These are phyloP conservation scores for Polyodon spathula DNA, from an alignment of 2,113 vertebrate genomes.

Conservation along the genomic window DNA sequence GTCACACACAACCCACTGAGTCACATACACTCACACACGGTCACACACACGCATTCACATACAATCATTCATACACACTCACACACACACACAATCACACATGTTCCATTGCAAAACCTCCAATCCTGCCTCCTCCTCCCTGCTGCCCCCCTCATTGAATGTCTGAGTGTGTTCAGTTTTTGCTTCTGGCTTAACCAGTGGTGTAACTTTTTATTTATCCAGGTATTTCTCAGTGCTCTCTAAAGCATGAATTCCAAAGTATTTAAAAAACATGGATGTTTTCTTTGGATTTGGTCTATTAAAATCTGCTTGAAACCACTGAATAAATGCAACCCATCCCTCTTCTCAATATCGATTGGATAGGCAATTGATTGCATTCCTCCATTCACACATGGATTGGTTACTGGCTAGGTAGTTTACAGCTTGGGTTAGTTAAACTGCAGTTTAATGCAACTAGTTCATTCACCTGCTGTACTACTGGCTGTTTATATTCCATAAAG, in stretches of 20 bases:
- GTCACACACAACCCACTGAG: slow-evolving; percentile 11
- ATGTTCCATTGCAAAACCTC: background rate
- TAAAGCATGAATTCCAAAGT: background rate
- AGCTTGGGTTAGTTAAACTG: no score
- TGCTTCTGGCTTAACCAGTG: background rate
- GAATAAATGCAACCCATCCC: background rate
- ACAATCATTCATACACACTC: no score
- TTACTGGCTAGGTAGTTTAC: no score
- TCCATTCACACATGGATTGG: no score
- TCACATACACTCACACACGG: background rate
- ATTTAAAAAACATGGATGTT: background rate
- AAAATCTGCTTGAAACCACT: slow-evolving; percentile 1
- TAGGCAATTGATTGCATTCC: no score
- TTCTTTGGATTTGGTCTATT: background rate
- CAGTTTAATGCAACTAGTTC: no score
- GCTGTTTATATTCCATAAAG: no score
- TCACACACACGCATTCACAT: background rate
- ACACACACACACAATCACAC: background rate
- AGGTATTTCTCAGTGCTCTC: background rate
- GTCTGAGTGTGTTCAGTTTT: background rate
- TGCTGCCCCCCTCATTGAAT: slow-evolving; percentile 8
- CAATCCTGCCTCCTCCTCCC: background rate
- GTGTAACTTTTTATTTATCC: background rate
- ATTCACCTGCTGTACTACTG: no score
- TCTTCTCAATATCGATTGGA: background rate